Conservation (phyloP, 2,888 invertebrate species). For the Drosophila conformis region DNA sequence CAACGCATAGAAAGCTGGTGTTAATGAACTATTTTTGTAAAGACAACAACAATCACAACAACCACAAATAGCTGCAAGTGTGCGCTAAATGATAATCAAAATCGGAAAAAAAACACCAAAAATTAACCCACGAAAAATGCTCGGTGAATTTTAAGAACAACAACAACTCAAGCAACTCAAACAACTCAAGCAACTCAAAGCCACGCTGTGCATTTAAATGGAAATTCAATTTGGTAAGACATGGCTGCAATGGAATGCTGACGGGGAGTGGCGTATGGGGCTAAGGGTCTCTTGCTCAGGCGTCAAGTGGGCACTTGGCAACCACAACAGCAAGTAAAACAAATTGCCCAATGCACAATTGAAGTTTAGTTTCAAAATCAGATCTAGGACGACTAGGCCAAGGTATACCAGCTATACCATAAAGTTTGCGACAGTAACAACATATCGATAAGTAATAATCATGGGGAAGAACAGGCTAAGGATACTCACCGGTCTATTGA, state of each 20-base stretch:
- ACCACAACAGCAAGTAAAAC: slow-evolving; percentile 36
- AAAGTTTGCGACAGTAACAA: not conserved
- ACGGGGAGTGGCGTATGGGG: not conserved
- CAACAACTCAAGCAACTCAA: slow-evolving; percentile 9
- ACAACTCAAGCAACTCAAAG: slow-evolving; percentile 15
- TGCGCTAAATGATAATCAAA: slow-evolving; percentile 64
- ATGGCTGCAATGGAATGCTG: not conserved
- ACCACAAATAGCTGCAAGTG: slow-evolving; percentile 50
- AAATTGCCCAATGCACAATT: slow-evolving; percentile 34
- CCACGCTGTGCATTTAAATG: slow-evolving; percentile 45
- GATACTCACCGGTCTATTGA: too few relatives aligned
- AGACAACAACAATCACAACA: slow-evolving; percentile 36
- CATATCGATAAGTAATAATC: too few relatives aligned
- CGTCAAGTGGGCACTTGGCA: slow-evolving; percentile 47
- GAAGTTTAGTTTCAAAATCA: not conserved
- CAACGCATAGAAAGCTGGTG: slow-evolving; percentile 68
- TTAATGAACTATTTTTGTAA: slow-evolving; percentile 69
- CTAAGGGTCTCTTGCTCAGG: slow-evolving; percentile 27
- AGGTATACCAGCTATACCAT: not conserved
- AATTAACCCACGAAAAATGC: slow-evolving; percentile 8
- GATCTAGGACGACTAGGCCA: not conserved
- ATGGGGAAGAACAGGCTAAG: too few relatives aligned
- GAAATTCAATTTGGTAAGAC: slow-evolving; percentile 40
- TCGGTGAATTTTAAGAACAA: slow-evolving; percentile 17
- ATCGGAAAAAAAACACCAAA: slow-evolving; percentile 10